Percentiles rank a stretch among this genome's conserved stretches.
Conservation (phyloP, 2,888 invertebrate genomes). For the Hybos culiciformis region DNA sequence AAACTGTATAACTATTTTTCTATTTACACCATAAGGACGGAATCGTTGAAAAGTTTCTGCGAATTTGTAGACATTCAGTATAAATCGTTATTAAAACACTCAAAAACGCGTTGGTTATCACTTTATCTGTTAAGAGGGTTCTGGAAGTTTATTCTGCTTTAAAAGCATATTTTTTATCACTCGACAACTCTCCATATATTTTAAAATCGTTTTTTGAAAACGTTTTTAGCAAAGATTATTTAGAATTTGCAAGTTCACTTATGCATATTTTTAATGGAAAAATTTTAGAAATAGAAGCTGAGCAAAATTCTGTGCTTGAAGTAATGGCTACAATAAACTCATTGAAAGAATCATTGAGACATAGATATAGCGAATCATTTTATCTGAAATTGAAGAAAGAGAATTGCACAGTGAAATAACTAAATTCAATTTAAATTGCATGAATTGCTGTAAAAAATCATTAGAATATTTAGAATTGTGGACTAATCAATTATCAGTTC, state of each 20-base stretch:
- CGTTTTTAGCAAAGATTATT: not conserved
- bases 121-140: conserved; percentile 1
- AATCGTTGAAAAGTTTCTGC: not conserved
- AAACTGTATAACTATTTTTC: conserved; percentile 6
- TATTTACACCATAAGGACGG: conserved; percentile 2
- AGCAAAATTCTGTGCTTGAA: too few species aligned
- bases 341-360: too few species aligned
- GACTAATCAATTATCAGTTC: not conserved
- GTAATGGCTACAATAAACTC: too few species aligned
- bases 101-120: conserved; percentile 6
- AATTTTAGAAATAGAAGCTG: too few species aligned
- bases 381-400: too few species aligned
- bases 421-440: too few species aligned
- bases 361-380: too few species aligned
- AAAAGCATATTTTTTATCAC: not conserved
- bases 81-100: conserved; percentile 2
- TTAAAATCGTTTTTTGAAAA: not conserved
- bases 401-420: too few species aligned
- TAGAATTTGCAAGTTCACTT: not conserved
- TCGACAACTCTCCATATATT: not conserved
- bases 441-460: not conserved
- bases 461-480: not conserved
- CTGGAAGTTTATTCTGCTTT: not conserved
- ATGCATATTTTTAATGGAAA: too few species aligned
- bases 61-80: conserved; percentile 4